A percentile compares a stretch with the other conserved stretches of the same genome.
Conservation (phyloP, 1,140 invertebrate genomes). For the Nixonia krombeini region DNA sequence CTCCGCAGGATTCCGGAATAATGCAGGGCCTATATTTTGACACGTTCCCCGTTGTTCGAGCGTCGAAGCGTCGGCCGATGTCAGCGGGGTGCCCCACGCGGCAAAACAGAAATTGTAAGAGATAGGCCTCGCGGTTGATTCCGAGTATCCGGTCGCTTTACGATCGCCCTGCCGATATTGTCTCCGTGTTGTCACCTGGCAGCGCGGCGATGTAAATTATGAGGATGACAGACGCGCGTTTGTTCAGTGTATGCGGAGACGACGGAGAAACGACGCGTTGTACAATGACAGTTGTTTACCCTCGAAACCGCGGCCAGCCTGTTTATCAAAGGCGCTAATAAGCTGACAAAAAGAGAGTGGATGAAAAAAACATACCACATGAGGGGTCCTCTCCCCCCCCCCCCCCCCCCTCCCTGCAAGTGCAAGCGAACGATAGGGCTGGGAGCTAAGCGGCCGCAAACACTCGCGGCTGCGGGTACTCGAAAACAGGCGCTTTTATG, state of each 20-base stretch:
- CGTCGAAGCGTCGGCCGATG: constrained; percentile 55
- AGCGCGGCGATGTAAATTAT: constrained; percentile 45
- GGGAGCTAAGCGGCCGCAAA: too few species aligned
- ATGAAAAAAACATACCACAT: constrained; percentile 20
- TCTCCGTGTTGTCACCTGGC: constrained; percentile 53
- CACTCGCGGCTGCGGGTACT: too few species aligned
- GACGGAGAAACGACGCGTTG: constrained; percentile 27
- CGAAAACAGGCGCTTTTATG: too few species aligned
- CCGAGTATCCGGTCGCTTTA: constrained; percentile 45
- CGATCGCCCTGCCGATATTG: constrained; percentile 44
- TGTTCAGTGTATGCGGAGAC: too few species aligned
- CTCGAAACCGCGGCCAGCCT: constrained; percentile 9
- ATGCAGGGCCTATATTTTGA: constrained; percentile 60
- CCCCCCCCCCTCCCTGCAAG: too few species aligned
- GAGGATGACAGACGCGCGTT: too few species aligned
- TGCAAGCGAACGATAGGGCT: too few species aligned
- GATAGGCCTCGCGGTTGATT: constrained; percentile 43
- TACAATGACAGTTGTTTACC: constrained; percentile 33
- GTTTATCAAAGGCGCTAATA: constrained; percentile 37
- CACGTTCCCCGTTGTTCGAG: constrained; percentile 60
- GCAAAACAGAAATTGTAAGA: constrained; percentile 50
- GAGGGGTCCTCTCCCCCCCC: too few species aligned
- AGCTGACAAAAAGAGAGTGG: constrained; percentile 27
- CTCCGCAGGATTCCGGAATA: constrained; percentile 20
- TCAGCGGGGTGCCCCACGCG: constrained; percentile 59